phyloP scores from a whole-genome alignment of 2,113 vertebrate species.

The Pitta sordida region DNA sequence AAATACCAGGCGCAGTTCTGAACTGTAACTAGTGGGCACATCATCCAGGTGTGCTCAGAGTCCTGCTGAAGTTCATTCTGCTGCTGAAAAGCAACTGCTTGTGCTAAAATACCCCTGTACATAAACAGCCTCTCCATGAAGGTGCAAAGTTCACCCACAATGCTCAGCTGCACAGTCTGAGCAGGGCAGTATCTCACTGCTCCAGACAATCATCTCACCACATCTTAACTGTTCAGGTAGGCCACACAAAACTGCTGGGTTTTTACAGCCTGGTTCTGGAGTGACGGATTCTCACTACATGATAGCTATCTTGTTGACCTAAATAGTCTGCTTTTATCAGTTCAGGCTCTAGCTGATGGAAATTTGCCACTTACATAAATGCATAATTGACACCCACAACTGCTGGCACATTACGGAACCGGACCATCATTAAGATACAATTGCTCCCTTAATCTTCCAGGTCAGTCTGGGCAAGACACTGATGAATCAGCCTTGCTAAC shows the following conservation, averaged over 20 bases:
- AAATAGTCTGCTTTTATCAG: conserved; percentile 7
- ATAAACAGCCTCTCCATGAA: accelerated
- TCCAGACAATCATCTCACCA: neutral
- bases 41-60: neutral
- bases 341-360: neutral
- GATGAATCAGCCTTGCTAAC: neutral
- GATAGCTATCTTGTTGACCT: conserved; percentile 4
- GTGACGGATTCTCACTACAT: neutral
- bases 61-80: neutral
- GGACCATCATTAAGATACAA: neutral
- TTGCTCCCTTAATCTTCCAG: neutral
- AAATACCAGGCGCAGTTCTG: neutral
- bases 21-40: neutral
- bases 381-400: neutral
- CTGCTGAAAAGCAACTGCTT: neutral
- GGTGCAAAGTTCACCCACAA: neutral
- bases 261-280: neutral
- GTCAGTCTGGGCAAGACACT: neutral
- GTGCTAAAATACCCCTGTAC: neutral
- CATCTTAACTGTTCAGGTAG: neutral
- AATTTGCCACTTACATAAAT: neutral
- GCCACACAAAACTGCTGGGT: neutral
- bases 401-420: neutral
- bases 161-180: neutral
- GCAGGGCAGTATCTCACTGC: neutral